phyloP scores from a whole-genome alignment of 1,140 invertebrate genomes.

The Drosophila nigrodunni region DNA sequence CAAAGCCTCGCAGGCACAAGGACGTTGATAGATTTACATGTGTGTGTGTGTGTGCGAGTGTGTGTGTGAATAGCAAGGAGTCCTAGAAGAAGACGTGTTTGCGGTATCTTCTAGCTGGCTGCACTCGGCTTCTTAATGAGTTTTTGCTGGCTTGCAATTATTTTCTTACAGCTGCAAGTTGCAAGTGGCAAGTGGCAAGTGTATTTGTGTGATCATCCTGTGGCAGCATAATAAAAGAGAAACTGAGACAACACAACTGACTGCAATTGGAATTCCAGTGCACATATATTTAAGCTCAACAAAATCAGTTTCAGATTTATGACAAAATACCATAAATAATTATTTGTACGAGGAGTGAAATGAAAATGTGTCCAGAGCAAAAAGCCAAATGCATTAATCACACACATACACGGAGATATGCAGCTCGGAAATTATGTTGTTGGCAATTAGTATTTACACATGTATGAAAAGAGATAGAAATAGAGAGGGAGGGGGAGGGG shows the following conservation, averaged over 20 bases:
- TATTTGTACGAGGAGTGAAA: constrained; percentile 1
- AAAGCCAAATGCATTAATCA: constrained; percentile 46
- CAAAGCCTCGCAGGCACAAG: constrained; percentile 54
- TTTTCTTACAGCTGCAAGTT: constrained; percentile 38
- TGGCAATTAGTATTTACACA: constrained; percentile 22
- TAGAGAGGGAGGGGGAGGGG: too few species aligned
- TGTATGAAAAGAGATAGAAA: background rate
- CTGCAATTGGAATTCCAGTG: background rate
- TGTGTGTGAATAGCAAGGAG: constrained; percentile 17
- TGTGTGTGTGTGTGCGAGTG: background rate
- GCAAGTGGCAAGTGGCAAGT: constrained; percentile 24
- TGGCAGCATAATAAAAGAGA: constrained; percentile 16
- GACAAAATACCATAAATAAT: too few species aligned
- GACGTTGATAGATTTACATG: constrained; percentile 77
- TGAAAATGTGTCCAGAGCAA: constrained; percentile 18
- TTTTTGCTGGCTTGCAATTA: constrained; percentile 72
- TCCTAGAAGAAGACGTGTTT: constrained; percentile 37
- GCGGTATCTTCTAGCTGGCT: constrained; percentile 22
- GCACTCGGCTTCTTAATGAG: constrained; percentile 64
- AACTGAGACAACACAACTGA: background rate
- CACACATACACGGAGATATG: constrained; percentile 5
- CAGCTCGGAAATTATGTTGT: constrained; percentile 38
- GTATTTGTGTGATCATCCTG: constrained; percentile 26
- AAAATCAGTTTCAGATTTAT: background rate
- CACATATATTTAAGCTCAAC: background rate